Evolutionary conservation across 1,140 invertebrate genomes (phyloP).

Genomic region (Scylla paramamosain): DNA sequence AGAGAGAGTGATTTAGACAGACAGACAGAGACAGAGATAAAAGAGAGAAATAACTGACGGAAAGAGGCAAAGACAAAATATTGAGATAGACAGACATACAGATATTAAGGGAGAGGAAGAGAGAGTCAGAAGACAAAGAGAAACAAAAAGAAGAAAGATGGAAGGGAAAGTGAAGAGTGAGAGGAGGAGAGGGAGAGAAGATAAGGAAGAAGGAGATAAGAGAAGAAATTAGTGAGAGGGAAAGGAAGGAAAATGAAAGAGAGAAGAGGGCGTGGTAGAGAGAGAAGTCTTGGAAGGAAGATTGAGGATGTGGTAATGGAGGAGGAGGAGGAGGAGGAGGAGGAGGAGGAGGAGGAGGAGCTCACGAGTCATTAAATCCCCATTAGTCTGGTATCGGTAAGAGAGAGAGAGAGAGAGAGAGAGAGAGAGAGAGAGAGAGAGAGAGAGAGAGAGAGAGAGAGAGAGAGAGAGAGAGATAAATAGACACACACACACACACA

Average conservation of each 20-base stretch:
- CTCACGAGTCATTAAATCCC: conserved; percentile 58
- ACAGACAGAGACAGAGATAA: background rate
- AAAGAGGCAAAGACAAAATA: background rate
- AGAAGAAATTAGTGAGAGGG: background rate
- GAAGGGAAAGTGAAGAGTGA: background rate
- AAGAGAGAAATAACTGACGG: no score
- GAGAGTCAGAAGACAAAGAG: background rate
- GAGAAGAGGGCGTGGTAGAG: background rate
- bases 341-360: no score
- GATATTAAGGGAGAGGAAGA: background rate
- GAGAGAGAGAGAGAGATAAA: no score
- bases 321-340: background rate
- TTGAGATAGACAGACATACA: background rate
- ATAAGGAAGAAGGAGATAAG: background rate
- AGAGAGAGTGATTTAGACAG: background rate
- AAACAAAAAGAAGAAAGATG: background rate
- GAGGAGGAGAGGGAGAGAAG: background rate
- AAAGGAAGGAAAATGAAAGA: background rate
- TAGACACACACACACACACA: no score
- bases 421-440: background rate
- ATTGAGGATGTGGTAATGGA: conserved; percentile 4
- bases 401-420: conserved; percentile 48
- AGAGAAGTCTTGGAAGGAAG: background rate
- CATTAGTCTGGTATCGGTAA: conserved; percentile 34
- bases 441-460: no score